phyloP scores from a whole-genome alignment of 1,140 invertebrate genomes.

The Meteorus sp. region DNA sequence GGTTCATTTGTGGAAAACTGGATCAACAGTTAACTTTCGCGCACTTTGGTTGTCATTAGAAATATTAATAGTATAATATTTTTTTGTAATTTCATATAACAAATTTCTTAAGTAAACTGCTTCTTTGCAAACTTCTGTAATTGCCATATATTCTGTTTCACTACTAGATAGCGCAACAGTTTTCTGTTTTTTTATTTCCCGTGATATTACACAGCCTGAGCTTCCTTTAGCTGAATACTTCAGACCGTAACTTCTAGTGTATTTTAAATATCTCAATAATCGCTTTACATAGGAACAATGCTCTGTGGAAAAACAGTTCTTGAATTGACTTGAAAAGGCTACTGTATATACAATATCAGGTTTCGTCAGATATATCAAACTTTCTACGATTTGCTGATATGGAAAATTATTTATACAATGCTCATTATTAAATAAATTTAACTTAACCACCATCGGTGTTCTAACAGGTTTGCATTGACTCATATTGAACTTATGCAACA shows the following conservation, averaged over 20 bases:
- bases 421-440: constrained; percentile 18
- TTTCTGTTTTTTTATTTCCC: constrained; percentile 43
- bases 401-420: background rate
- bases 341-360: constrained; percentile 42
- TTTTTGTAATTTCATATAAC: constrained; percentile 10
- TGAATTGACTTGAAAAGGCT: constrained; percentile 31
- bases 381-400: constrained; percentile 41
- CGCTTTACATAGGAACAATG: constrained; percentile 28
- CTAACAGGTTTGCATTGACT: constrained; percentile 15
- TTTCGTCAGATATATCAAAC: constrained; percentile 45
- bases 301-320: background rate
- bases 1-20: constrained; percentile 27
- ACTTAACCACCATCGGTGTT: constrained; percentile 26
- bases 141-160: constrained; percentile 47
- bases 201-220: constrained; percentile 35
- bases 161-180: constrained; percentile 46
- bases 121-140: constrained; percentile 35
- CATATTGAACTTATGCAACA: background rate
- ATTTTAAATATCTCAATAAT: constrained; percentile 33
- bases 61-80: constrained; percentile 1
- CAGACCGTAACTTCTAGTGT: constrained; percentile 18
- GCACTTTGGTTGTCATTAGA: constrained; percentile 37
- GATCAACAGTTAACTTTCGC: constrained; percentile 29
- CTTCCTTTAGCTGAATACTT: background rate
- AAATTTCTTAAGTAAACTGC: constrained; percentile 34